Conservation (phyloP, 2,797 vertebrate species). For the Falco columbarius region DNA sequence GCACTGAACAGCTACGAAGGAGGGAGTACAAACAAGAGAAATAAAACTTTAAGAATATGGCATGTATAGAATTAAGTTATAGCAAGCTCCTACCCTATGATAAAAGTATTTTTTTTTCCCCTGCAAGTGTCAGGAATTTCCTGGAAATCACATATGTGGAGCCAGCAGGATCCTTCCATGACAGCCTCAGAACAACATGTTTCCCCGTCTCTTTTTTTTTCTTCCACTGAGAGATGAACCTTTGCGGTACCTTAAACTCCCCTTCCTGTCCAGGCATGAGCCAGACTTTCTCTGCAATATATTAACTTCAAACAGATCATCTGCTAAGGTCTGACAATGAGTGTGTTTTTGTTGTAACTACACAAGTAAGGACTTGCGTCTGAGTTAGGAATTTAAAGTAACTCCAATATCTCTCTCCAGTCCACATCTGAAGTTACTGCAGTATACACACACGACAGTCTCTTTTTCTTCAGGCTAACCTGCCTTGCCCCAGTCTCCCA, state of each 20-base stretch:
- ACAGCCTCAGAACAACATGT: neutral
- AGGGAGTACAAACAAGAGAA: neutral
- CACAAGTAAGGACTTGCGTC: neutral
- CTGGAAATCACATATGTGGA: neutral
- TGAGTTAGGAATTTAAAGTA: neutral
- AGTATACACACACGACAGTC: accelerated
- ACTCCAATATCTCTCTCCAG: neutral
- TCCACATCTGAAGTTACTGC: neutral
- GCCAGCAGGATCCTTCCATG: neutral
- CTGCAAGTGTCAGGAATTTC: neutral
- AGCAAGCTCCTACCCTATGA: neutral
- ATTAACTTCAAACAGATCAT: neutral
- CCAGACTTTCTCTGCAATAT: neutral
- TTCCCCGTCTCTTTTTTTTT: neutral
- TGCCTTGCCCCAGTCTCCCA: neutral
- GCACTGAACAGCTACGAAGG: conserved; percentile 82
- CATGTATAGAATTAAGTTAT: neutral
- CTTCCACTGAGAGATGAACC: neutral
- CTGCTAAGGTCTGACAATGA: neutral
- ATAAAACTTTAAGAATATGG: neutral
- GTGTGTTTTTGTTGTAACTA: neutral
- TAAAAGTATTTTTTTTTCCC: neutral
- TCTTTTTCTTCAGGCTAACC: neutral
- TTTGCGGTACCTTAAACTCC: neutral
- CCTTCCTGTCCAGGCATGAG: neutral